Evolutionary conservation across 2,888 invertebrate genomes (phyloP).

Genomic region (Limnephilus lunatus): DNA sequence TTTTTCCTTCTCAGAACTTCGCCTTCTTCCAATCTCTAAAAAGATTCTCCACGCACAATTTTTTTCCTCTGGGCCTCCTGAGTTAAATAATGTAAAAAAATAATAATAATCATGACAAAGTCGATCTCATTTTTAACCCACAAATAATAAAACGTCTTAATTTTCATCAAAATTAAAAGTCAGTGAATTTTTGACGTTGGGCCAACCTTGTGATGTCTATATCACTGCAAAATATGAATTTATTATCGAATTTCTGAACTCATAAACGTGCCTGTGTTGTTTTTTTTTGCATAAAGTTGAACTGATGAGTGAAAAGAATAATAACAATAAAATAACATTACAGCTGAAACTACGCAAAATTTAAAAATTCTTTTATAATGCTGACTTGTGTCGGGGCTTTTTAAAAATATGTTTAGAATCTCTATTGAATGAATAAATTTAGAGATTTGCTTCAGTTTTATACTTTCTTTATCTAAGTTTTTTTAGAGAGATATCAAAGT

Average conservation of each 20-base stretch:
- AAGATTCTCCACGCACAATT: no score
- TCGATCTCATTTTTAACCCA: not conserved
- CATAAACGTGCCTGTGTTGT: constrained; percentile 37
- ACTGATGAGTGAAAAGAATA: not conserved
- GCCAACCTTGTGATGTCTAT: not conserved
- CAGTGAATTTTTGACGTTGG: not conserved
- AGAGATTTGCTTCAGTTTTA: not conserved
- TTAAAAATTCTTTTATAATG: not conserved
- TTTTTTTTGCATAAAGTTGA: constrained; percentile 21
- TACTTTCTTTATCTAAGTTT: not conserved
- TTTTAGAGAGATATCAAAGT: not conserved
- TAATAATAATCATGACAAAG: no score
- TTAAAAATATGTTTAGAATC: not conserved
- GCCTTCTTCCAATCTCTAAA: no score
- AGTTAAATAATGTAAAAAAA: no score
- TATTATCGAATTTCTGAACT: constrained; percentile 42
- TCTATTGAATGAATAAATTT: not conserved
- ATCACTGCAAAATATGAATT: constrained; percentile 4
- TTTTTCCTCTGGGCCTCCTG: no score
- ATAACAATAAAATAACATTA: not conserved
- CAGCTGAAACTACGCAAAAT: not conserved
- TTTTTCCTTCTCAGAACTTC: no score
- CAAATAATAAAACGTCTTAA: not conserved
- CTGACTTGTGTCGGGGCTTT: not conserved
- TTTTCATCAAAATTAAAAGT: not conserved